phyloP scores from a whole-genome alignment of 1,140 invertebrate genomes.

The Zophobas morio region DNA sequence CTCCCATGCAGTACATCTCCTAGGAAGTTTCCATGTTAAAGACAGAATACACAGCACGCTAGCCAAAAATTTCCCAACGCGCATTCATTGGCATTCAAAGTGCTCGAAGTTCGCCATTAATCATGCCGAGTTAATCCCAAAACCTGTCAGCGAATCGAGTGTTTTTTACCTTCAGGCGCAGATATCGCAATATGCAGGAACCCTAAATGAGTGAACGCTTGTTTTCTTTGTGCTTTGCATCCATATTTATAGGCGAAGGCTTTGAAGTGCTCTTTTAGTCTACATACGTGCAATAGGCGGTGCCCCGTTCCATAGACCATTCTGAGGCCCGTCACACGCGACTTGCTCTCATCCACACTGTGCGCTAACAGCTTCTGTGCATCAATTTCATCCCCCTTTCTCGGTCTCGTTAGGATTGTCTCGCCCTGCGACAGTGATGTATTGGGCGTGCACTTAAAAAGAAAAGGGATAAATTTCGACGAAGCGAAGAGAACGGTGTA shows the following conservation, averaged over 20 bases:
- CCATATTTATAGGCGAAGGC: constrained; percentile 34
- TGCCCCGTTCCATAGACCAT: constrained; percentile 1
- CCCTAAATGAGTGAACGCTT: constrained; percentile 33
- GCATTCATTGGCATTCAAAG: constrained; percentile 36
- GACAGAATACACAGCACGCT: not conserved
- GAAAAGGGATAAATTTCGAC: not conserved
- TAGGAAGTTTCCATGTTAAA: constrained; percentile 14
- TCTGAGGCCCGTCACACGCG: constrained; percentile 31
- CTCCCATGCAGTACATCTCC: not conserved
- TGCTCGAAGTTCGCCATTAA: constrained; percentile 29
- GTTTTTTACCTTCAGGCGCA: constrained; percentile 39
- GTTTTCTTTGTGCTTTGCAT: constrained; percentile 39
- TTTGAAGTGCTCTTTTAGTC: constrained; percentile 26
- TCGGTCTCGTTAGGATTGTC: constrained; percentile 19
- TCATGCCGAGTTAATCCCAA: constrained; percentile 30
- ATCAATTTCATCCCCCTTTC: constrained; percentile 42
- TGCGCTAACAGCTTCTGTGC: constrained; percentile 44
- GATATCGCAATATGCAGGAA: constrained; percentile 42
- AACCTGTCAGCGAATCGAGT: constrained; percentile 28
- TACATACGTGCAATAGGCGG: constrained; percentile 35
- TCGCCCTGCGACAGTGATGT: not conserved
- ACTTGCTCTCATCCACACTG: constrained; percentile 23
- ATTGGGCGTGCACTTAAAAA: not conserved
- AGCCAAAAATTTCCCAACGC: constrained; percentile 5
- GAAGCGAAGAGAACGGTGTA: not conserved